Base-by-base conservation (phyloP, 2,113 vertebrate genomes). In the Urocitellus parryii region DNA sequence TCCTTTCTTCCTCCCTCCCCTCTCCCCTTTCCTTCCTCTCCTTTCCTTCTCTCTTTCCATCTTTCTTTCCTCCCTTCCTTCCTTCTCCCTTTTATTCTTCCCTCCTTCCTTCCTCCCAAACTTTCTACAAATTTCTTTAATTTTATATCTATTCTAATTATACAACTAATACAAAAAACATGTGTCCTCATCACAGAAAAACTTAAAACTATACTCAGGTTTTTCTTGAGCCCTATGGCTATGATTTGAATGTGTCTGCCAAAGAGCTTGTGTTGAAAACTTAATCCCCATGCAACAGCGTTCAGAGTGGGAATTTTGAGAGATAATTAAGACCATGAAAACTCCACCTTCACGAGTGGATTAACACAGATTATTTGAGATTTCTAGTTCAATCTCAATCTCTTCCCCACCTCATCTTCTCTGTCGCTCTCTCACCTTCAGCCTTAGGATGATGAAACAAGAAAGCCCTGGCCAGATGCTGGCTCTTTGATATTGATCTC, bases 71-170 rank as follows among this genome's bases (percentile, higher is more conserved):
- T 42, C 4, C 22, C 12, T 42, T 17, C 13, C 5, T 16, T 20
- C 13, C 20, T 32, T 25, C 4, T 1, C 20, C 9, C 39, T 39
- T 39, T 39, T 39, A 39, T 39, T 39, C 39, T 39, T 39, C 34
- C 11, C 37, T 5, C 4, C 8, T 22, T n/a, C 45, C 18, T 1
- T 16, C 16, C 16, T n/a, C 14, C 53, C 18, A 80, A 53, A 73
- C 63, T 90, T 2, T 94, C n/a, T 82, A 45, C 70, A 20, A 48
- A 77, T 25, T 45, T 73, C 22, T 67, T 56, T 24, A 25, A 67
- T 58, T 94, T 82, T 90, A 53, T 79, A 63, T 89, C 3, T 70
- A 32, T 63, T 58, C 76, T 42, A 90, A 79, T 65, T 70, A 29
- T 45, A 13, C 5, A 72, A 39, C 27, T 42, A 51, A 68, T 70